phyloP scores from a whole-genome alignment of 2,797 vertebrate species.

The Sarcophilus harrisii region DNA sequence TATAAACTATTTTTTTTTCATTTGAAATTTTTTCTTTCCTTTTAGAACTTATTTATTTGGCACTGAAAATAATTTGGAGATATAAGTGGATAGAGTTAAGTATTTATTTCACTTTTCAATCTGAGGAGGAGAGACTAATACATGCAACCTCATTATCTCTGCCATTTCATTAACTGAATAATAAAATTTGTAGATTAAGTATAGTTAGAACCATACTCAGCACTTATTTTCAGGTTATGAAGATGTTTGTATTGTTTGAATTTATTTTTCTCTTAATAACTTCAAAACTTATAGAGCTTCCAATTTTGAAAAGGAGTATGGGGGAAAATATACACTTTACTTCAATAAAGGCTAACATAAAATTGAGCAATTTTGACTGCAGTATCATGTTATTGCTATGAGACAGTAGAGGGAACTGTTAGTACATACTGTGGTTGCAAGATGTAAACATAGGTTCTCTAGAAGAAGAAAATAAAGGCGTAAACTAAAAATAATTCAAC shows the following conservation, averaged over 20 bases:
- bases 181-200: constrained; percentile 36
- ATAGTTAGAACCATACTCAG: constrained; percentile 44
- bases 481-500: not conserved
- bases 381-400: constrained; percentile 47
- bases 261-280: not conserved
- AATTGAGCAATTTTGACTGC: constrained; percentile 44
- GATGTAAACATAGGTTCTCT: constrained; percentile 16
- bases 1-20: not conserved
- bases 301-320: constrained; percentile 60
- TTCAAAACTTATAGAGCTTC: constrained; percentile 52
- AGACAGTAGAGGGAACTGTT: constrained; percentile 74
- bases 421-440: constrained; percentile 37
- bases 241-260: constrained; percentile 49
- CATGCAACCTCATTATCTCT: not conserved
- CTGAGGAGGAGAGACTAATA: not conserved
- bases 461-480: not conserved
- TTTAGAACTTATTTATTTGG: not conserved
- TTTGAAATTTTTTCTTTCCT: not conserved
- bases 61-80: not conserved
- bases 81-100: not conserved
- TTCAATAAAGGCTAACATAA: constrained; percentile 49
- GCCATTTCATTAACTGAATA: not conserved
- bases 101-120: not conserved
- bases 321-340: constrained; percentile 53
- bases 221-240: constrained; percentile 21